Evolutionary conservation across 1,140 invertebrate genomes (phyloP).

Genomic region (Ceratitis capitata): DNA sequence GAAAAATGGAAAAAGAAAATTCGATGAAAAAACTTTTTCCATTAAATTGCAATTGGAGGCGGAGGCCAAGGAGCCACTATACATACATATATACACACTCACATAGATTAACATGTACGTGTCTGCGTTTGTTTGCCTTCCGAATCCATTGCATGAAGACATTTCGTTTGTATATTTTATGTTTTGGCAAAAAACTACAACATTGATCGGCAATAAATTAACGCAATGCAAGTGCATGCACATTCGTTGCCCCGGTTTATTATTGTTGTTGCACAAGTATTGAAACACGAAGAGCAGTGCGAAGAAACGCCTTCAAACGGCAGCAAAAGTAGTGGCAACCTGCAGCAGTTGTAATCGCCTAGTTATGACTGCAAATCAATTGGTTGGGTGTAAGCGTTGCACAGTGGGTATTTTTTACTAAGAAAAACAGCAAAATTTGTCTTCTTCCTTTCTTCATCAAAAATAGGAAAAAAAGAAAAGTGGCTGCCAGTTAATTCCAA

Average conservation of each 20-base stretch:
- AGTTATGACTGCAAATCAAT: slow-evolving; percentile 37
- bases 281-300: too few relatives aligned
- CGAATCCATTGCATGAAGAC: slow-evolving; percentile 35
- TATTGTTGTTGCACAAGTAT: neutral
- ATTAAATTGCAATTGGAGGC: slow-evolving; percentile 43
- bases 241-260: neutral
- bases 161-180: slow-evolving; percentile 41
- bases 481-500: too few relatives aligned
- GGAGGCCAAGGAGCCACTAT: slow-evolving; percentile 14
- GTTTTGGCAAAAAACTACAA: neutral
- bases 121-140: neutral
- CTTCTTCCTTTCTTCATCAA: too few relatives aligned
- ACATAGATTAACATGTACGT: neutral
- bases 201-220: slow-evolving; percentile 43
- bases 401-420: neutral
- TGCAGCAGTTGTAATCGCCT: neutral
- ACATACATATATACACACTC: neutral
- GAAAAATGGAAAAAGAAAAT: slow-evolving; percentile 12
- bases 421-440: too few relatives aligned
- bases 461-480: too few relatives aligned
- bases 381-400: neutral
- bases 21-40: slow-evolving; percentile 40
- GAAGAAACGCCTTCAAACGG: neutral
- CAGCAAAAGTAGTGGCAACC: slow-evolving; percentile 1
- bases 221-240: neutral